Evolutionary conservation across 1,140 invertebrate genomes (phyloP).

Genomic region (Rhynchophorus ferrugineus): DNA sequence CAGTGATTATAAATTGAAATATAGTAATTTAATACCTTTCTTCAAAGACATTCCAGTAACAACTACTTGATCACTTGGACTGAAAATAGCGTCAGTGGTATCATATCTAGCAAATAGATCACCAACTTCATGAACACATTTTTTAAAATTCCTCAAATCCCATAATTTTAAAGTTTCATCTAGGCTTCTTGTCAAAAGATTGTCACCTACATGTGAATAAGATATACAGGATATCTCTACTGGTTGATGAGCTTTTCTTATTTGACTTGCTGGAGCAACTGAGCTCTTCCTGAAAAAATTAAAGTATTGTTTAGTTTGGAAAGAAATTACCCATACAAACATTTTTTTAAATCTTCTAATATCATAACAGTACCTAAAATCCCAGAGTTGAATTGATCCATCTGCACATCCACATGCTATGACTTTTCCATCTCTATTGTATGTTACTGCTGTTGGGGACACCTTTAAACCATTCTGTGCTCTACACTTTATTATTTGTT

Average conservation of each 20-base stretch:
- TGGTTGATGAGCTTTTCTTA: slow-evolving; percentile 76
- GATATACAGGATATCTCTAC: slow-evolving; percentile 75
- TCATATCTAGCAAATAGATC: slow-evolving; percentile 79
- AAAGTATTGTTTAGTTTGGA: not conserved
- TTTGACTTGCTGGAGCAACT: slow-evolving; percentile 69
- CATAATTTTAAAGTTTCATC: slow-evolving; percentile 95
- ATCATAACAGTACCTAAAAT: slow-evolving; percentile 53
- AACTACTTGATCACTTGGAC: slow-evolving; percentile 85
- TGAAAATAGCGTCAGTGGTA: slow-evolving; percentile 89
- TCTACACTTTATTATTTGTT: slow-evolving; percentile 82
- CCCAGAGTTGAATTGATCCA: slow-evolving; percentile 97
- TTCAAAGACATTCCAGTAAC: slow-evolving; percentile 80
- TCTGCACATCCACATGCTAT: slow-evolving; percentile 89
- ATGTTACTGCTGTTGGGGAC: slow-evolving; percentile 76
- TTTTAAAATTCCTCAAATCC: slow-evolving; percentile 82
- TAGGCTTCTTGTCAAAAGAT: slow-evolving; percentile 73
- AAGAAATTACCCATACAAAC: no score
- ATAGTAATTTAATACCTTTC: slow-evolving; percentile 49
- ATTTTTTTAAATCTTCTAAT: no score
- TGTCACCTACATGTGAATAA: slow-evolving; percentile 82
- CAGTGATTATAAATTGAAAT: not conserved
- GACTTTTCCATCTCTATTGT: slow-evolving; percentile 79
- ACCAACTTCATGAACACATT: slow-evolving; percentile 59
- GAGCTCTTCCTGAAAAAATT: slow-evolving; percentile 55
- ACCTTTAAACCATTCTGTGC: slow-evolving; percentile 83